Evolutionary conservation across 2,113 vertebrate species (phyloP).

Genomic region (Oxyruncus cristatus): DNA sequence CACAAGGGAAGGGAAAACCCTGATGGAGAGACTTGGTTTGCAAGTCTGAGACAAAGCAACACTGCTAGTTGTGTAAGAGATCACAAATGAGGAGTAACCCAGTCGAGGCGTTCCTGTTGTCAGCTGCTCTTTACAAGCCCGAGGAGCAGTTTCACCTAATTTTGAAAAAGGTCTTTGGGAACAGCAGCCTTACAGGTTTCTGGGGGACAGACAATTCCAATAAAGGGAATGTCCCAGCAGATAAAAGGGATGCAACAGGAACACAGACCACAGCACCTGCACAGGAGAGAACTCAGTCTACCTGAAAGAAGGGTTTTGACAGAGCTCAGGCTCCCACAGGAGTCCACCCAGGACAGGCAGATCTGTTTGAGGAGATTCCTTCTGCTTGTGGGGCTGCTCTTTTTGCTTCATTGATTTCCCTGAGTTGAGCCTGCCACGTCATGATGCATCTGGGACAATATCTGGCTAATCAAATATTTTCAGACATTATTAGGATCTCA

Average conservation of each 20-base stretch:
- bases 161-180: background rate
- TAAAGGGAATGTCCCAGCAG: background rate
- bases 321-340: background rate
- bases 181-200: background rate
- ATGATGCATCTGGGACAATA: accelerated
- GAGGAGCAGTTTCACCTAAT: background rate
- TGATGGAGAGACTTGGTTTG: background rate
- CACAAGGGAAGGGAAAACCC: background rate
- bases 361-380: accelerated
- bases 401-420: background rate
- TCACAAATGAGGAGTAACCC: background rate
- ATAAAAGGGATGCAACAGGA: background rate
- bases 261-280: background rate
- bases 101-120: accelerated
- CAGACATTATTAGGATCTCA: background rate
- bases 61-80: background rate
- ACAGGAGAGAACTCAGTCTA: background rate
- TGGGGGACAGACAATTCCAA: background rate
- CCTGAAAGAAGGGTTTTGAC: background rate
- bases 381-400: background rate
- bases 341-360: background rate
- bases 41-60: background rate
- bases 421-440: background rate
- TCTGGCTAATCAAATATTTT: background rate
- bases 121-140: background rate